Evolutionary conservation across 2,113 vertebrate genomes (phyloP).

Genomic region (Boleophthalmus pectinirostris): DNA sequence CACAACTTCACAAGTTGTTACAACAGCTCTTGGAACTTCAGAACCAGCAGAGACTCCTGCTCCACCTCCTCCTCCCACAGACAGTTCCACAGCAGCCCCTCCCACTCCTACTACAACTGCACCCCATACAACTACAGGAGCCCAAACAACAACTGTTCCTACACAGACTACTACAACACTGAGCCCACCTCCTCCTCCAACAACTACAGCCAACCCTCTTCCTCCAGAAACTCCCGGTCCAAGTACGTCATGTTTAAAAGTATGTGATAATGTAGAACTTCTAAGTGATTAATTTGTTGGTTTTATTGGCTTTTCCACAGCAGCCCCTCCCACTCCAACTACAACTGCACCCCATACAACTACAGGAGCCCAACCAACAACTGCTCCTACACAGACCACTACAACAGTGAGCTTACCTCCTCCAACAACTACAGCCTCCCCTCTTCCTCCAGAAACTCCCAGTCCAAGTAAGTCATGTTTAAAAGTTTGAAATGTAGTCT

Average conservation of each 20-base stretch:
- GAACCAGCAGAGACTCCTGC: not conserved
- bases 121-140: not conserved
- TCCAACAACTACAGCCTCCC: not conserved
- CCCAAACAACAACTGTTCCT: not conserved
- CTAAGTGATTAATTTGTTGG: not conserved
- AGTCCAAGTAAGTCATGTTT: not conserved
- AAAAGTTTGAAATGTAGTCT: not conserved
- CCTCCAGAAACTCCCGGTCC: constrained; percentile 8
- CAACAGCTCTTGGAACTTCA: not conserved
- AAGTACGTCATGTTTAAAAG: constrained; percentile 32
- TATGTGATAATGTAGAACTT: not conserved
- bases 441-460: not conserved
- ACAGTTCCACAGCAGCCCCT: not conserved
- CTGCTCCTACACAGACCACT: not conserved
- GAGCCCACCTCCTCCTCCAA: not conserved
- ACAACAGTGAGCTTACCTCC: not conserved
- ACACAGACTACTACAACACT: constrained; percentile 4
- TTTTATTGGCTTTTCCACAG: not conserved
- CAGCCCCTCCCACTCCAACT: too few relatives aligned
- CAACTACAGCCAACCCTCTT: not conserved
- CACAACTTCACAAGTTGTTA: not conserved
- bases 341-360: not conserved
- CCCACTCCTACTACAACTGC: not conserved
- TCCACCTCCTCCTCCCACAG: not conserved
- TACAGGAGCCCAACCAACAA: not conserved